These are phyloP conservation scores for Latrodectus elegans DNA, from an alignment of 2,888 invertebrate genomes.

Conservation along the genomic window DNA sequence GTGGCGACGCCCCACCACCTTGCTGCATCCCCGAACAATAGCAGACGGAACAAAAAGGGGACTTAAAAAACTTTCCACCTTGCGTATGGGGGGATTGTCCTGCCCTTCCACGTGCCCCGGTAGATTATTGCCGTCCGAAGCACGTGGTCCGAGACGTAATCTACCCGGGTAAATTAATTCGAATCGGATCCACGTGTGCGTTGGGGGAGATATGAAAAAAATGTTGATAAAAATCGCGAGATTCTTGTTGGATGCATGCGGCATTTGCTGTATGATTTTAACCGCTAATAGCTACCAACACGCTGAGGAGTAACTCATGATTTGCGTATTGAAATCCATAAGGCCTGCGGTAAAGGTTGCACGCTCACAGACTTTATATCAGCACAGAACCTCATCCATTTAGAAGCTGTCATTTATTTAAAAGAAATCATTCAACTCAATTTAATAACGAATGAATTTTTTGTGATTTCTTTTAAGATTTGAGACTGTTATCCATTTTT, in stretches of 20 bases:
- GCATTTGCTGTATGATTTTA: slow-evolving; percentile 17
- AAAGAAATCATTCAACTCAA: neutral
- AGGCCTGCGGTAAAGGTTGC: slow-evolving; percentile 21
- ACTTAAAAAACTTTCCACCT: slow-evolving; percentile 41
- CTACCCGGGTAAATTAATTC: slow-evolving; percentile 67
- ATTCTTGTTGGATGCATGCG: slow-evolving; percentile 18
- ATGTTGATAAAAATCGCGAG: slow-evolving; percentile 30
- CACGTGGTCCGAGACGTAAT: slow-evolving; percentile 59
- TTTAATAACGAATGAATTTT: too few relatives aligned
- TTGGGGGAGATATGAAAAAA: slow-evolving; percentile 2
- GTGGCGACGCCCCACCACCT: slow-evolving; percentile 38
- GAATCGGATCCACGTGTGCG: slow-evolving; percentile 50
- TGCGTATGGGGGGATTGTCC: slow-evolving; percentile 20
- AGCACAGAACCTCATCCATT: neutral
- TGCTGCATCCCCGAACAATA: slow-evolving; percentile 24
- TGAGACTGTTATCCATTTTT: too few relatives aligned
- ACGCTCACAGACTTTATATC: neutral
- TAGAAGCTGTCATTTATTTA: neutral
- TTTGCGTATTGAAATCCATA: slow-evolving; percentile 19
- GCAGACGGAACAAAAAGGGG: slow-evolving; percentile 24
- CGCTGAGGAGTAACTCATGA: slow-evolving; percentile 11
- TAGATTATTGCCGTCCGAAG: slow-evolving; percentile 44
- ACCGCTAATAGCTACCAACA: slow-evolving; percentile 38
- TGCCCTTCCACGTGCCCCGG: slow-evolving; percentile 44
- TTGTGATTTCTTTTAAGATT: too few relatives aligned